Base-by-base conservation (phyloP, 2,888 invertebrate species). In the Nymphalis urticae region DNA sequence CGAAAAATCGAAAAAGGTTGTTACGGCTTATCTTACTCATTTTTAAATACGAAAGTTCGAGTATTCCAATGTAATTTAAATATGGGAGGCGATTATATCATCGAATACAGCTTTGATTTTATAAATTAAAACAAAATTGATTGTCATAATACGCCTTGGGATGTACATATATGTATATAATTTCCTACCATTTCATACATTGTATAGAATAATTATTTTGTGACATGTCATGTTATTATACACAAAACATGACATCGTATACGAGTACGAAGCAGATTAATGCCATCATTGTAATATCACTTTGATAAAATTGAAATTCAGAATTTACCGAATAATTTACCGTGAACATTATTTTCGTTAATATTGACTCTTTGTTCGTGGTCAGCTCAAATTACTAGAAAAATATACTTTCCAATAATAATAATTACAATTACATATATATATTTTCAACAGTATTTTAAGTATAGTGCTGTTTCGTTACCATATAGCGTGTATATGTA, bases 291-390 rank as follows among this genome's bases (percentile, higher is more conserved):
- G 53, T 64, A 50, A 70, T 54, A 70, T 64, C 64, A 61, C 51
- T 63, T 51, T 63, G 53, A 53, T 66, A 47, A 63, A 59, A 66
- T 59, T 60, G 62, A 65, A 66, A 65, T 61, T 61, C 24, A 27
- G 58, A 48, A 48, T 53, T 48, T 61, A 64, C 48, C 27, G 53
- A 66, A 69, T 71, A 51, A 66, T 70, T 66, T 70, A 66, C 59
- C 66, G 62, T 59, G 47, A 13, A 60, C 62, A 72, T 64, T 48
- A 62, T 66, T 66, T 64, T 62, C 62, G 62, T 67, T 62, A 66
- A 67, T 62, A 59, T 69, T 59, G 58, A 66, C 61, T 61, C 60
- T 72, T 72, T 69, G 61, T 67, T 71, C 27, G 64, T 56, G 58
- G 69, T 66, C 17, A 67, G 62, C 51, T 72, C 60, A 58, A 66